Percentiles rank a stretch among this genome's conserved stretches.
Evolutionary conservation across 2,888 invertebrate genomes (phyloP).

Genomic region (Hesperia comma): DNA sequence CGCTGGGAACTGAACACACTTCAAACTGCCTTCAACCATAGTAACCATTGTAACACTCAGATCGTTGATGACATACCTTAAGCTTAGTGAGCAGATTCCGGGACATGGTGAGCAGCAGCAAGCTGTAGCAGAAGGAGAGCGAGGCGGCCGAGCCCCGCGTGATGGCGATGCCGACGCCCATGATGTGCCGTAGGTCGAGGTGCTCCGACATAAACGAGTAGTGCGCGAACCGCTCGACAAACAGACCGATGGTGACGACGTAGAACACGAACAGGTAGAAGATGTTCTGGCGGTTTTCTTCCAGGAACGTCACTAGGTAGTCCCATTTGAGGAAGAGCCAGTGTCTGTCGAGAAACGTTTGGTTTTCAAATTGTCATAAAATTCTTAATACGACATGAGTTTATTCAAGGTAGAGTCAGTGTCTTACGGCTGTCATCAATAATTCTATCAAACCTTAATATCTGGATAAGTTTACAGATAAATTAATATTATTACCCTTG

Average conservation of each 20-base stretch:
- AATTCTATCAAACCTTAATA: too few species aligned
- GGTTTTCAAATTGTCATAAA: background rate
- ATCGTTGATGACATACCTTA: too few species aligned
- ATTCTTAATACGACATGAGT: too few species aligned
- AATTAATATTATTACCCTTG: too few species aligned
- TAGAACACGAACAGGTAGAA: slow-evolving; percentile 97
- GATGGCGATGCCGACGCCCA: slow-evolving; percentile 98
- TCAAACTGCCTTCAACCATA: too few species aligned
- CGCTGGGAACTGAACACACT: too few species aligned
- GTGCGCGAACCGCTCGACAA: slow-evolving; percentile 97
- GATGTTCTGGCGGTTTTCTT: slow-evolving; percentile 98
- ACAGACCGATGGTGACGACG: slow-evolving; percentile 96
- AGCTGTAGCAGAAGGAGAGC: slow-evolving; percentile 96
- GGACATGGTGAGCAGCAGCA: slow-evolving; percentile 96
- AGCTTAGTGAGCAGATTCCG: slow-evolving; percentile 95
- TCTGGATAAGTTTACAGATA: too few species aligned
- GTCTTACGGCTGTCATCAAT: too few species aligned
- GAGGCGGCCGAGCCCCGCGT: slow-evolving; percentile 97
- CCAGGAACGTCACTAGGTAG: slow-evolving; percentile 93
- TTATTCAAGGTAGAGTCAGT: too few species aligned
- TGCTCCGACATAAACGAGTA: slow-evolving; percentile 99
- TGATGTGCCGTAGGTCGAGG: slow-evolving; percentile 96
- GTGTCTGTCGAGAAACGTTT: slow-evolving; percentile 70
- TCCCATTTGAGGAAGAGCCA: slow-evolving; percentile 93
- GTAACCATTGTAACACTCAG: too few species aligned